Conservation (phyloP, 2,113 vertebrate species). For the Rhynchopsitta pachyrhyncha region DNA sequence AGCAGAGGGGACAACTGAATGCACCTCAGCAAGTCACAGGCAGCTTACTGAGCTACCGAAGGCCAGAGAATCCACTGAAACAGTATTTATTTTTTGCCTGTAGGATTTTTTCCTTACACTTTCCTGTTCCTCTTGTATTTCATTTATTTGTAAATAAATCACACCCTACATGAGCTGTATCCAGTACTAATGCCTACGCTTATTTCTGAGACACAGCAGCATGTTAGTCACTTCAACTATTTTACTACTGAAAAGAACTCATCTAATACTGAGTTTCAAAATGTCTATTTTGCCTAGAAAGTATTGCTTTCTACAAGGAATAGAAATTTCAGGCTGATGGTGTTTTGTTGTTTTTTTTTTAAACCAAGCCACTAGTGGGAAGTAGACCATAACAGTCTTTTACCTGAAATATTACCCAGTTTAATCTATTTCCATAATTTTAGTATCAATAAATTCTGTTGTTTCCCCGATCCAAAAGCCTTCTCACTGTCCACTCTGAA, state of each 20-base stretch:
- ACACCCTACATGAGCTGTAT: not conserved
- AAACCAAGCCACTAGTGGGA: not conserved
- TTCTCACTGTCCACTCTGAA: not conserved
- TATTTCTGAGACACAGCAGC: not conserved
- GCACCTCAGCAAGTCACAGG: not conserved
- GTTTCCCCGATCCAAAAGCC: not conserved
- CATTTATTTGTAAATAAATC: not conserved
- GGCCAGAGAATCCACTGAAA: not conserved
- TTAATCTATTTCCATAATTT: not conserved
- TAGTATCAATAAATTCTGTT: not conserved
- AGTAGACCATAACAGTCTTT: not conserved
- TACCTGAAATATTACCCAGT: not conserved
- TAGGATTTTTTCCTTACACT: accelerated
- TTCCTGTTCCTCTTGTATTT: not conserved
- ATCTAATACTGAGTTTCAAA: not conserved
- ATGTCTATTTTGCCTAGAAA: not conserved
- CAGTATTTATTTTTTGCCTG: not conserved
- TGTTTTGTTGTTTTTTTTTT: not conserved
- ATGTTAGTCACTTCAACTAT: not conserved
- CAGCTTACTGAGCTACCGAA: not conserved
- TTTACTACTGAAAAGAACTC: not conserved
- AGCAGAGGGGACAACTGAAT: not conserved
- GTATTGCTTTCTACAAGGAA: not conserved
- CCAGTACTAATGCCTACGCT: not conserved
- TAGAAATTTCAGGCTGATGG: not conserved